phyloP scores from a whole-genome alignment of 2,888 invertebrate genomes.

The Stratiomys singularior region DNA sequence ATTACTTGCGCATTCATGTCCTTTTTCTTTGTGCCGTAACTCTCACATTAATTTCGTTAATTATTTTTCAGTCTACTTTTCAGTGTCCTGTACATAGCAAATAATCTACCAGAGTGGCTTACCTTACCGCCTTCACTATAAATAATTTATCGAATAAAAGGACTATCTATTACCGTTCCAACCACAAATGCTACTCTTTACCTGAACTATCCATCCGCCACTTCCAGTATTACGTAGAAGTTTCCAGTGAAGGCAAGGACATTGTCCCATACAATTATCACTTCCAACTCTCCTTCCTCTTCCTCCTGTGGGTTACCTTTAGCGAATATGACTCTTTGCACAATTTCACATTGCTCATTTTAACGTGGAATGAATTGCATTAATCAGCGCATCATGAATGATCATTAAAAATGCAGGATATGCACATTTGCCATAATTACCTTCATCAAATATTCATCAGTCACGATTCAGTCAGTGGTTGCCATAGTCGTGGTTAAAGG shows the following conservation, averaged over 20 bases:
- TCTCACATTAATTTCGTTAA: no score
- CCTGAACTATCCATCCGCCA: not conserved
- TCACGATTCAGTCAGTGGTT: not conserved
- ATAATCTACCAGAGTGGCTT: no score
- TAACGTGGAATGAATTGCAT: not conserved
- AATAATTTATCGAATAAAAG: not conserved
- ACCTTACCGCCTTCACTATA: no score
- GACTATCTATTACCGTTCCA: not conserved
- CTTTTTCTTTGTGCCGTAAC: no score
- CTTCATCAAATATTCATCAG: conserved; percentile 24
- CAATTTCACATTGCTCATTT: not conserved
- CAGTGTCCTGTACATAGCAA: no score
- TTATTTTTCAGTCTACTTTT: no score
- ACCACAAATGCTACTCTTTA: not conserved
- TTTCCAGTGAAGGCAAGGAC: not conserved
- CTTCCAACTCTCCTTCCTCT: not conserved
- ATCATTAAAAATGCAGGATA: conserved; percentile 16
- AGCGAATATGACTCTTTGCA: not conserved
- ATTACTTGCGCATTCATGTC: no score
- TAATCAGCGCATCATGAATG: conserved; percentile 14
- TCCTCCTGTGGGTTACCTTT: not conserved
- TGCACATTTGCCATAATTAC: conserved; percentile 29
- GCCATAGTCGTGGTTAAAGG: not conserved
- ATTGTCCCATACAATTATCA: not conserved
- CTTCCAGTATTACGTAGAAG: not conserved